Evolutionary conservation across 2,888 invertebrate genomes (phyloP).

Genomic region (Zeuzera pyrina): DNA sequence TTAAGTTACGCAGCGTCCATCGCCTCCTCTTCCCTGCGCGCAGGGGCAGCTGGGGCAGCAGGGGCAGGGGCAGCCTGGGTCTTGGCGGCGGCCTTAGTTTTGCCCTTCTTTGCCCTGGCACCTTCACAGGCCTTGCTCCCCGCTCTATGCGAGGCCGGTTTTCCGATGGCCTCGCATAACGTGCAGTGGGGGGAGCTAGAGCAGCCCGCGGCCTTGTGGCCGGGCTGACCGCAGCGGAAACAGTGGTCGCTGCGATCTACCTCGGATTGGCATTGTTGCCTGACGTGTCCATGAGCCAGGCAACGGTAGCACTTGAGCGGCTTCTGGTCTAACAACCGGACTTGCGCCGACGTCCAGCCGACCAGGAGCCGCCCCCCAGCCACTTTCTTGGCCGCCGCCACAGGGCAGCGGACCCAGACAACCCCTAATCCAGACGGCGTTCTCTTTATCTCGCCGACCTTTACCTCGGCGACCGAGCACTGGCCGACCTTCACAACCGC

Average conservation of each 20-base stretch:
- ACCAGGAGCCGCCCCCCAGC: not conserved
- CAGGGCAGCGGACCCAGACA: not conserved
- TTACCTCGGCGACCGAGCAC: not conserved
- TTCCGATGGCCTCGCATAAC: not conserved
- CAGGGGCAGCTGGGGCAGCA: too few relatives aligned
- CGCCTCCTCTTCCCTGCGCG: too few relatives aligned
- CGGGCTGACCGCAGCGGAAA: too few relatives aligned
- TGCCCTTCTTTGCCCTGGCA: not conserved
- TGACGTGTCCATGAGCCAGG: too few relatives aligned
- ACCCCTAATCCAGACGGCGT: not conserved
- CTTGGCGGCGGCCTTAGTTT: not conserved
- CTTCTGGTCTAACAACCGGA: not conserved
- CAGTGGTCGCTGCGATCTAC: too few relatives aligned
- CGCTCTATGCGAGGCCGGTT: not conserved
- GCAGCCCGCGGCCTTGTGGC: too few relatives aligned
- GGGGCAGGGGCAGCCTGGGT: too few relatives aligned
- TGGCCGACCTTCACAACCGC: not conserved
- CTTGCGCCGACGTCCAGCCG: not conserved
- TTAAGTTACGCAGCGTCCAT: too few relatives aligned
- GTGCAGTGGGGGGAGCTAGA: not conserved
- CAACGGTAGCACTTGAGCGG: too few relatives aligned
- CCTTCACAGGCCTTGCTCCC: not conserved
- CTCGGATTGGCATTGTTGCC: not conserved
- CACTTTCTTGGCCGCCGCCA: not conserved
- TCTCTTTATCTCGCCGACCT: constrained; percentile 4